Conservation (phyloP, 2,113 vertebrate species). For the Dicentrarchus labrax region DNA sequence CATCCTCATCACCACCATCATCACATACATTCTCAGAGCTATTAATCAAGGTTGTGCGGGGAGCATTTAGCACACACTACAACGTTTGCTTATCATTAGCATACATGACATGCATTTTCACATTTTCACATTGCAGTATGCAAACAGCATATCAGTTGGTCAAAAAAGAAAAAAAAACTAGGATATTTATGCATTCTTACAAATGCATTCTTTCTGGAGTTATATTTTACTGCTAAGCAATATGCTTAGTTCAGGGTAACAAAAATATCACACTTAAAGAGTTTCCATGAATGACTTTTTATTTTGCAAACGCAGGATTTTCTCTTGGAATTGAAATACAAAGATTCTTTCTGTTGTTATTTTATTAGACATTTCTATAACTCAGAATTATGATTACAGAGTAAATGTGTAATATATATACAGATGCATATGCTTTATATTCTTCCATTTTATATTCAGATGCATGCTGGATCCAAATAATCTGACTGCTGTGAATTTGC, state of each 20-base stretch:
- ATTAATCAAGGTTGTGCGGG: conserved; percentile 58
- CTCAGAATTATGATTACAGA: conserved; percentile 8
- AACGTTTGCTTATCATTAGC: conserved; percentile 23
- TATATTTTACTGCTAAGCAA: background rate
- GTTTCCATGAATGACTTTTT: background rate
- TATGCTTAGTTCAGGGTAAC: background rate
- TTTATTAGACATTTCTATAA: background rate
- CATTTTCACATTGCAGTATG: background rate
- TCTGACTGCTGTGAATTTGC: conserved; percentile 21
- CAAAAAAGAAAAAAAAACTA: background rate
- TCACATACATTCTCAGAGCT: conserved; percentile 2
- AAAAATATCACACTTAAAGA: background rate
- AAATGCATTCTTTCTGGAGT: background rate
- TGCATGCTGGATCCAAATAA: conserved; percentile 23
- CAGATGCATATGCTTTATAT: conserved; percentile 27
- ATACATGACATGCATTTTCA: conserved; percentile 2
- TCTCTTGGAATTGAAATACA: background rate
- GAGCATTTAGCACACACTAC: conserved; percentile 44
- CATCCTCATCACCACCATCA: conserved; percentile 44
- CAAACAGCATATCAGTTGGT: conserved; percentile 11
- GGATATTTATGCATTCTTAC: conserved; percentile 4
- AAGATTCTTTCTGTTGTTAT: background rate
- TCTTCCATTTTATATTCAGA: conserved; percentile 27
- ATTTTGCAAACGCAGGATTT: background rate
- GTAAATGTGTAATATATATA: conserved; percentile 47